Evolutionary conservation across 1,140 invertebrate genomes (phyloP), one percentile per base, ranked within the genome.

Genomic region (Paraescarpia echinospica): DNA sequence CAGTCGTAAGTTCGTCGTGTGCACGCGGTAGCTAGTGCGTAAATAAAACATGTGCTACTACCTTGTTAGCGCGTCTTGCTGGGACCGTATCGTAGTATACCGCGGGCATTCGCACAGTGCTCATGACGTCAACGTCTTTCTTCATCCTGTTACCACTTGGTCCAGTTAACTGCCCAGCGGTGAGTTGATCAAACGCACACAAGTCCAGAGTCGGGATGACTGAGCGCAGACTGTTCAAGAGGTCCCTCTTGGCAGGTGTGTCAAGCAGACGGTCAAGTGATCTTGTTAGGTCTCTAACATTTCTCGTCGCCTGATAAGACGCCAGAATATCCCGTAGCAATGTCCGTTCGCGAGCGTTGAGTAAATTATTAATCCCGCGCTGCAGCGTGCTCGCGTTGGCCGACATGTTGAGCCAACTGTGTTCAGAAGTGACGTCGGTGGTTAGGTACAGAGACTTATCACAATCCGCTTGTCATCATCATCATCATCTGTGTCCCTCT

Each of bases 181-280:
- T 77, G 8, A 77, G 59, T 31, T 77, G 59, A 27, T 77, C 59
- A 77, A 77, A 77, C 27, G 22, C 0, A 33, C 27, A 27, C 33
- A 35, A 18, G 35, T 93, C 93, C 34, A 34, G 33, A 12, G 51
- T n/a, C n/a, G 92, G 93, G 31, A 93, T 93, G 89, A 93, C 92
- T 33, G 92, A 90, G 8, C 93, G 88, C 6, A 93, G 90, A 27
- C 51, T 35, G 8, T 35, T 33, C 6, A 92, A 89, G 18, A 93
- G 33, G 34, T 92, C 89, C 90, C 92, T 89, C 35, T 93, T 93
- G 51, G 89, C 93, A 41, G 93, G 92, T 14, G 92, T 93, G 48
- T 93, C 93, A 5, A 93, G 89, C 6, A 93, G 88, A 31, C 89
- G 41, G 31, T 51, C 91, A 31, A 93, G 48, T 51, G 89, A 35